phyloP scores from a whole-genome alignment of 2,113 vertebrate species.

The human region DNA sequence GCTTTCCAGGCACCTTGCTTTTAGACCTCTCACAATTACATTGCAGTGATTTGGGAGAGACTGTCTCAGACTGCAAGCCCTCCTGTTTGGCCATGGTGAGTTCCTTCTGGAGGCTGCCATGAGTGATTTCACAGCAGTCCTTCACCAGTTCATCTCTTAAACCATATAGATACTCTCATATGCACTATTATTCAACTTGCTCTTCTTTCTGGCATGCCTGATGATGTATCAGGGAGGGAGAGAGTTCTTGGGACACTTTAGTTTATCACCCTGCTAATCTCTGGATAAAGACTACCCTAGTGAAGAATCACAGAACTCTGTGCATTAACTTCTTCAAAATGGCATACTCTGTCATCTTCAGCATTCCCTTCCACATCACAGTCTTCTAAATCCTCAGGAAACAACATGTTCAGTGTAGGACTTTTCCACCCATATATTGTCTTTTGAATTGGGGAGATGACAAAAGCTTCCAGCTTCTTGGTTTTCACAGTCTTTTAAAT shows the following conservation, averaged over 20 bases:
- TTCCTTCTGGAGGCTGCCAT: background rate
- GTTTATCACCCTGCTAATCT: background rate
- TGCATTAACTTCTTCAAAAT: slow-evolving; percentile 64
- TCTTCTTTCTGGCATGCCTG: background rate
- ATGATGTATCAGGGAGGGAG: background rate
- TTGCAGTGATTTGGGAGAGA: background rate
- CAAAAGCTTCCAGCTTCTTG: slow-evolving; percentile 39
- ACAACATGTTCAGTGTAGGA: background rate
- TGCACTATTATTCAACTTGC: background rate
- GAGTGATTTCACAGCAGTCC: background rate
- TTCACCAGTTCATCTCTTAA: background rate
- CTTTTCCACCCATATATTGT: background rate
- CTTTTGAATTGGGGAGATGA: background rate
- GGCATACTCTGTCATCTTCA: slow-evolving; percentile 64
- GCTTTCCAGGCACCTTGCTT: background rate
- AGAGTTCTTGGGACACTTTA: background rate
- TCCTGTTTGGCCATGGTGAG: background rate
- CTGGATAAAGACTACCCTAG: background rate
- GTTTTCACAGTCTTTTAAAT: slow-evolving; percentile 52
- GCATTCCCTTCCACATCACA: background rate
- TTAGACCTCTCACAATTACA: background rate
- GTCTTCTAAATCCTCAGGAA: background rate
- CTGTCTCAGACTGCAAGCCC: background rate
- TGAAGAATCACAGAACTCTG: slow-evolving; percentile 53
- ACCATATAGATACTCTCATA: background rate